These are phyloP conservation scores for Phalanger gymnotis DNA, from an alignment of 2,797 vertebrate species.

Conservation along the genomic window DNA sequence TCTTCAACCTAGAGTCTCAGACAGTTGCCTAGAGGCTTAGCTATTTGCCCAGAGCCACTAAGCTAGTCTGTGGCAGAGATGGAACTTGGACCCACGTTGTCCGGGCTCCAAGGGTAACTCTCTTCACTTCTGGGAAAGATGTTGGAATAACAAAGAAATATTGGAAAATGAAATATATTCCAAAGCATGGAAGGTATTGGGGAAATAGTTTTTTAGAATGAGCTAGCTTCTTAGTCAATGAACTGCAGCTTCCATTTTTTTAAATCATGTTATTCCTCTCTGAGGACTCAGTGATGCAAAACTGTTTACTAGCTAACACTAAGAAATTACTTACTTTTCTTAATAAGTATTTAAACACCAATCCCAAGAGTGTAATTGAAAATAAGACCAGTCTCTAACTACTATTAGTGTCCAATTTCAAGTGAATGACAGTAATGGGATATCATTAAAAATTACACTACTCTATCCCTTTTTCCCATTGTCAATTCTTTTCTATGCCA, in stretches of 20 bases:
- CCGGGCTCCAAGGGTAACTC: not conserved
- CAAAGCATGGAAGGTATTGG: not conserved
- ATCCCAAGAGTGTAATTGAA: not conserved
- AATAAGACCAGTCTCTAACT: slow-evolving; percentile 34
- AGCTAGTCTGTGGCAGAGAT: not conserved
- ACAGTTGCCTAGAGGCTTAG: not conserved
- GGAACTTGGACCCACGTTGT: not conserved
- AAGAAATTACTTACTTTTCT: slow-evolving; percentile 31
- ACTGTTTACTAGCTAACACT: slow-evolving; percentile 25
- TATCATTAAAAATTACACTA: not conserved
- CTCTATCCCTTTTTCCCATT: slow-evolving; percentile 13
- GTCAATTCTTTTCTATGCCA: slow-evolving; percentile 4
- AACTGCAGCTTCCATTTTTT: not conserved
- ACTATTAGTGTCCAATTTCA: slow-evolving; percentile 13
- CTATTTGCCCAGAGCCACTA: not conserved
- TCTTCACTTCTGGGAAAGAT: not conserved
- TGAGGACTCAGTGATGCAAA: not conserved
- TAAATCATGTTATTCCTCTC: not conserved
- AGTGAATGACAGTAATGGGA: slow-evolving; percentile 15
- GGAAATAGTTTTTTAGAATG: slow-evolving; percentile 15
- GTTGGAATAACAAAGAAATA: not conserved
- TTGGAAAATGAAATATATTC: not conserved
- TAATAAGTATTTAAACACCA: slow-evolving; percentile 50
- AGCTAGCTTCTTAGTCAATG: not conserved
- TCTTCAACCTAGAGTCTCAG: not conserved